These are phyloP conservation scores for Drosophila miranda DNA, from an alignment of 1,140 invertebrate species.

Conservation along the genomic window DNA sequence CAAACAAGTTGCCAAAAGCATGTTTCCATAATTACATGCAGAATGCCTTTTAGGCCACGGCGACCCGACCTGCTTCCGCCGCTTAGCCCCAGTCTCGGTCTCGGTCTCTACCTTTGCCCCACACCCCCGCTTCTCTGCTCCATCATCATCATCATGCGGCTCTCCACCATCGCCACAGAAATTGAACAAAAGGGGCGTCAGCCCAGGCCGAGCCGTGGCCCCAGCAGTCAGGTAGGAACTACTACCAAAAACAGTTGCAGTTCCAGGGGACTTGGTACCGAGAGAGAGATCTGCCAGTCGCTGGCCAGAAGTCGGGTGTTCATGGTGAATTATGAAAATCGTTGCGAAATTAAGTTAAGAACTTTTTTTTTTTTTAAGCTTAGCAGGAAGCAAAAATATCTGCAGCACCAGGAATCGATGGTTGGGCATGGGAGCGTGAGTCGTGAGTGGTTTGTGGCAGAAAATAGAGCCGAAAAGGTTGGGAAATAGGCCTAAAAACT, in stretches of 20 bases:
- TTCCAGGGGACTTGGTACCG: constrained; percentile 6
- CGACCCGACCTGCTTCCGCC: constrained; percentile 47
- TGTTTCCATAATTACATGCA: constrained; percentile 82
- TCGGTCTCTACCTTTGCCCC: constrained; percentile 14
- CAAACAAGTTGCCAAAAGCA: constrained; percentile 68
- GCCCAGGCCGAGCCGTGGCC: constrained; percentile 21
- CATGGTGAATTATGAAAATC: constrained; percentile 82
- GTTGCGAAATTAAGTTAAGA: constrained; percentile 81
- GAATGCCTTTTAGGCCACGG: constrained; percentile 53
- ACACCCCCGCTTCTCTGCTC: constrained; percentile 25
- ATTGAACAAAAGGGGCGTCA: constrained; percentile 74
- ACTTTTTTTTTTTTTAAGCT: constrained; percentile 27
- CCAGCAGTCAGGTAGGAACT: constrained; percentile 31
- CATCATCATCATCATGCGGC: constrained; percentile 27
- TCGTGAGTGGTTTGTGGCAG: constrained; percentile 2
- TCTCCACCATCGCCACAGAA: constrained; percentile 40
- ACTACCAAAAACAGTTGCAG: constrained; percentile 78
- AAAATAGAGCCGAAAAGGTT: no score
- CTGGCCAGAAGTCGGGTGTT: constrained; percentile 43
- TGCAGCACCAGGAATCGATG: constrained; percentile 16
- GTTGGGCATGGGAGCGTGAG: constrained; percentile 27
- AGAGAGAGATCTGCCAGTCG: constrained; percentile 11
- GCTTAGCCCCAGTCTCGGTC: constrained; percentile 37
- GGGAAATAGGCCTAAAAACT: no score
- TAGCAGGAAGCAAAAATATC: constrained; percentile 42